phyloP scores from a whole-genome alignment of 2,113 vertebrate genomes.

The Nicator chloris region DNA sequence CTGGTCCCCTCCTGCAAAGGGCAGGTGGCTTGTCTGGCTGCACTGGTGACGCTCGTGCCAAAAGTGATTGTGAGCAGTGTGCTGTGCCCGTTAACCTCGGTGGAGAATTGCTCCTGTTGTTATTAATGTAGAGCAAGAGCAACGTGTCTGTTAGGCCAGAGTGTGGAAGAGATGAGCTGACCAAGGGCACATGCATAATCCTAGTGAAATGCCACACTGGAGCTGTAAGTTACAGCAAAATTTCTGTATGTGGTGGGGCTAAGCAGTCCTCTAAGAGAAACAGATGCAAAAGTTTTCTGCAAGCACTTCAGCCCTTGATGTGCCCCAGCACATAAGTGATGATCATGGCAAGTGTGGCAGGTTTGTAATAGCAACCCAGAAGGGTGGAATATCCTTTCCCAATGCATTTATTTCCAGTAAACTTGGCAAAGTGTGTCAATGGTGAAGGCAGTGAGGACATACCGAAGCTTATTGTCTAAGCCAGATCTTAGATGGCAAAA shows the following conservation, averaged over 20 bases:
- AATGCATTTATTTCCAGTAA: background rate
- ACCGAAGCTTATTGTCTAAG: background rate
- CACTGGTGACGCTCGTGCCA: background rate
- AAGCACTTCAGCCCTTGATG: background rate
- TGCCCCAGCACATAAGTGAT: background rate
- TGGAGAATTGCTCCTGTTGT: background rate
- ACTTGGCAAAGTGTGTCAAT: background rate
- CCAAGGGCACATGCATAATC: background rate
- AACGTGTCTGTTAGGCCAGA: background rate
- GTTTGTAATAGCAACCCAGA: background rate
- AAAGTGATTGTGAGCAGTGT: background rate
- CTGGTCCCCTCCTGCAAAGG: background rate
- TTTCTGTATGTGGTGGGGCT: background rate
- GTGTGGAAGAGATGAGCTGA: background rate
- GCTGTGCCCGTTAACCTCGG: fast-evolving
- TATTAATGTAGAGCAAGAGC: background rate
- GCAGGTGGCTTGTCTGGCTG: background rate
- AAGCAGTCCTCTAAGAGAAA: background rate
- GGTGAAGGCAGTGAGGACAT: background rate
- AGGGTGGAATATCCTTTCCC: background rate
- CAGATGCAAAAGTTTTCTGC: background rate
- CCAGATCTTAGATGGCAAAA: background rate
- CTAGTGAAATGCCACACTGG: background rate
- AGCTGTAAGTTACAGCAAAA: background rate
- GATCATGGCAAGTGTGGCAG: background rate